Evolutionary conservation across 2,113 vertebrate species (phyloP), one percentile per base, ranked within the genome.

Genomic region (Caranx ignobilis): DNA sequence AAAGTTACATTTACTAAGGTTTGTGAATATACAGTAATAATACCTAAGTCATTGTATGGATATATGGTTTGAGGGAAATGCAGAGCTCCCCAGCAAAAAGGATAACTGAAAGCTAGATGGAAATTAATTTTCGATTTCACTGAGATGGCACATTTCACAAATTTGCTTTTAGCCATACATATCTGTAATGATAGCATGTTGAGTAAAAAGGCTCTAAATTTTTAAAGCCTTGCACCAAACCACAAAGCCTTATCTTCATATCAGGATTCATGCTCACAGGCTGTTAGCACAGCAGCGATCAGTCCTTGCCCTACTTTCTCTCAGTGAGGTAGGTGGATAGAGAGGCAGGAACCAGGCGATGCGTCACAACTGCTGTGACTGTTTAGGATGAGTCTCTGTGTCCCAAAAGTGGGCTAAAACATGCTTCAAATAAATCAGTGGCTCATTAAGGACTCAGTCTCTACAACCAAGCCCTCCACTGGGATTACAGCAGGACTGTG

Each of bases 401-500:
- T 85, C 88, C 85, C 89, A 81, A 83, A 90, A 91, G 80, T 74
- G 86, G 77, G 85, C 70, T 90, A 81, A 88, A 92, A 88, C 79
- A 87, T 87, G 82, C 84, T 89, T 85, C 76, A 89, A 87, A 94
- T 92, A 93, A 91, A 90, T 89, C 85, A 91, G 57, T 54, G 68
- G 47, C 85, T 91, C 87, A 87, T 92, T 92, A 88, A 86, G 61
- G 50, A 77, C 65, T 68, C 19, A 26, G 56, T 67, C 67, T 77
- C 61, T n/a, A 79, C 63, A 81, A 66, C 76, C 55, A 74, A 76
- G 76, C 54, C 74, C 84, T 80, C 80, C 45, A 56, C 85, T 41
- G 79, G 83, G 87, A 86, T 80, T 77, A 81, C 61, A 81, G 62
- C 70, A 70, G 73, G 59, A 21, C 62, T 35, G 54, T 64, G 71